A percentile compares a stretch with the other conserved stretches of the same genome.
Evolutionary conservation across 2,113 vertebrate species (phyloP).

Genomic region (Notarius quadriscutis): DNA sequence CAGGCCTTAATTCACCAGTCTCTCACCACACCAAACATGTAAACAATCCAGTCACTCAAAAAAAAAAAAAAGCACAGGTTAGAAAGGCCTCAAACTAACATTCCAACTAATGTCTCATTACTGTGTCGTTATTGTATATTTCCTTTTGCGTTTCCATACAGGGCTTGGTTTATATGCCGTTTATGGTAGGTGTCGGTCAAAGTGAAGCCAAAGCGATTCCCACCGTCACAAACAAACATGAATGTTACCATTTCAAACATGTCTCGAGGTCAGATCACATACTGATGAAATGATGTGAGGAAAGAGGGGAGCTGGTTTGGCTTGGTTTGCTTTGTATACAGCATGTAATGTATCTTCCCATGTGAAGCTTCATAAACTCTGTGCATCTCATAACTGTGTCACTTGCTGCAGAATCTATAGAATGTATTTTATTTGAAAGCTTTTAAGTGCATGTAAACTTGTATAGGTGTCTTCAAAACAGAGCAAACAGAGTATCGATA

Average conservation of each 20-base stretch:
- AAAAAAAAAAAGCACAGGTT: not conserved
- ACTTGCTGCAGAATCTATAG: slow-evolving; percentile 46
- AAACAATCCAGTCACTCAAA: not conserved
- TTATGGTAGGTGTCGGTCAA: slow-evolving; percentile 35
- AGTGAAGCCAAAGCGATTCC: slow-evolving; percentile 44
- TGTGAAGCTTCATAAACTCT: slow-evolving; percentile 36
- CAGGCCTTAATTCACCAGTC: not conserved
- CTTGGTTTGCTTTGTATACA: slow-evolving; percentile 33
- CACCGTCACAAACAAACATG: slow-evolving; percentile 57
- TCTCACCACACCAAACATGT: not conserved
- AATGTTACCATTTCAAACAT: slow-evolving; percentile 55
- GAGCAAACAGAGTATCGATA: slow-evolving; percentile 69
- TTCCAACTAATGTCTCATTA: not conserved
- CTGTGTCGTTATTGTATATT: not conserved
- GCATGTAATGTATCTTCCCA: slow-evolving; percentile 45
- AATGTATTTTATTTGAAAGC: slow-evolving; percentile 66
- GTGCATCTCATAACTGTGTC: slow-evolving; percentile 41
- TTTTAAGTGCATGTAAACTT: slow-evolving; percentile 64
- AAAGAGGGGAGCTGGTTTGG: slow-evolving; percentile 32
- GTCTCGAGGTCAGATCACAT: slow-evolving; percentile 35
- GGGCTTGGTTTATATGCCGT: not conserved
- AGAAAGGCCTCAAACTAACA: not conserved
- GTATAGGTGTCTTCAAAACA: slow-evolving; percentile 70
- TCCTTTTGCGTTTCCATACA: not conserved
- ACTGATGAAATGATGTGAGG: slow-evolving; percentile 14